Base-by-base conservation (phyloP, 30 jellyfish, hydroid and myxozoan species). In the Aurelia coerulea region DNA sequence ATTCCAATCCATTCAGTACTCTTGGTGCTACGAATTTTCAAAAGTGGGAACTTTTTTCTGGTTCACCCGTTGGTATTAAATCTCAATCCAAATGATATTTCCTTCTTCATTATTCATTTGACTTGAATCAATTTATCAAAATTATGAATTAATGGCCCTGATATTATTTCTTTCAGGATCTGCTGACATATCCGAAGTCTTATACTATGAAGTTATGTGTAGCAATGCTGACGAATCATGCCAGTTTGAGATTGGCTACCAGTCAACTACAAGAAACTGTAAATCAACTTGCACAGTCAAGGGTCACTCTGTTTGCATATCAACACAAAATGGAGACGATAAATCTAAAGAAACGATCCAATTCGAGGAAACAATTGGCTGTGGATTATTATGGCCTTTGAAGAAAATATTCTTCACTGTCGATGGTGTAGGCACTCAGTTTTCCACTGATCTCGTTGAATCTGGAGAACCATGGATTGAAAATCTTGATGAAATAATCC, bases 301-400 rank as follows among this genome's bases (percentile, higher is more conserved):
- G 32, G 85, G 82, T 4, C 84, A 79, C 46, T 41, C 65, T 14
- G 68, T 85, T 37, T 35, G 5, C 46, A 12, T 65, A 13, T 52
- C 95, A 56, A 60, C 56, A 9, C 56, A 46, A 46, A 6, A 66
- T 7, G 50, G 65, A 37, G 74, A 74, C 15, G 46, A 41, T 10
- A 13, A 23, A 5, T 32, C 71, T 34, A 12, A 46, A 2, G 75
- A 66, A 29, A 15, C 59, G n/a, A 15, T 85, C 46, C 74, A 74
- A 19, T 75, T 79, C 59, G 82, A 49, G 65, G 84, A 85, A 19
- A 72, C 81, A 32, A 29, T 91, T 34, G 98, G 98, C 18, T 91
- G 98, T 68, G 98, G 98, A 12, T 19, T 91, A 69, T 42, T 73
- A 2, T 75, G 89, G 87, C 96, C 93, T 16, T 15, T 35, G 42